Evolutionary conservation across 2,888 invertebrate genomes (phyloP).

Genomic region (Augochlorella aurata): DNA sequence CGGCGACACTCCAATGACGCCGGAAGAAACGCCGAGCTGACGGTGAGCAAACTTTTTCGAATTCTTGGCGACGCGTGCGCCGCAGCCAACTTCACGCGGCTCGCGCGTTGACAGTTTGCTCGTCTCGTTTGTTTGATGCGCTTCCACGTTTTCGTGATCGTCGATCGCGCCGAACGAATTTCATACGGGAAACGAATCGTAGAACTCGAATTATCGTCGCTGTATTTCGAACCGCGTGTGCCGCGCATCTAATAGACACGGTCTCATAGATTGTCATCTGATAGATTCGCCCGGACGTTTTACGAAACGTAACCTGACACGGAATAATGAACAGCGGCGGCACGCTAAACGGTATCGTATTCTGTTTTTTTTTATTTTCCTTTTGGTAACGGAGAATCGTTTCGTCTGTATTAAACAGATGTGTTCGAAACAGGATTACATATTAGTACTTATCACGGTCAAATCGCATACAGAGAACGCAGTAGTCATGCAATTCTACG

Average conservation of each 20-base stretch:
- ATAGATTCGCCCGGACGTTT: background rate
- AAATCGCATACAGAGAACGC: too few species aligned
- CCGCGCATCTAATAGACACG: too few species aligned
- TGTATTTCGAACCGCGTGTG: background rate
- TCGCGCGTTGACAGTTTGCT: conserved; percentile 13
- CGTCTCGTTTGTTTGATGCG: background rate
- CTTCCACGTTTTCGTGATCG: background rate
- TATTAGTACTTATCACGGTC: background rate
- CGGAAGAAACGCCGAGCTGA: conserved; percentile 64
- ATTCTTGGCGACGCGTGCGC: conserved; percentile 7
- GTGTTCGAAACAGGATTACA: background rate
- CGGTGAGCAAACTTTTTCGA: conserved; percentile 56
- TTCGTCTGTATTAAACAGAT: background rate
- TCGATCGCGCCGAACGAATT: background rate
- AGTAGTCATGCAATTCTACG: too few species aligned
- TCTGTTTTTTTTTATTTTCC: too few species aligned
- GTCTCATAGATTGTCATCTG: too few species aligned
- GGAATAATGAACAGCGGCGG: background rate
- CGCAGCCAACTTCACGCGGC: conserved; percentile 22
- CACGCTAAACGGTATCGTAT: background rate
- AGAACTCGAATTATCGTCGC: background rate
- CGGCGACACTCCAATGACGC: conserved; percentile 64
- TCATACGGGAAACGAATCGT: background rate
- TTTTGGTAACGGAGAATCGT: background rate
- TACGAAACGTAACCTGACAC: background rate